These are phyloP conservation scores for Capricornis sumatraensis DNA, from an alignment of 2,113 vertebrate species.

Conservation along the genomic window DNA sequence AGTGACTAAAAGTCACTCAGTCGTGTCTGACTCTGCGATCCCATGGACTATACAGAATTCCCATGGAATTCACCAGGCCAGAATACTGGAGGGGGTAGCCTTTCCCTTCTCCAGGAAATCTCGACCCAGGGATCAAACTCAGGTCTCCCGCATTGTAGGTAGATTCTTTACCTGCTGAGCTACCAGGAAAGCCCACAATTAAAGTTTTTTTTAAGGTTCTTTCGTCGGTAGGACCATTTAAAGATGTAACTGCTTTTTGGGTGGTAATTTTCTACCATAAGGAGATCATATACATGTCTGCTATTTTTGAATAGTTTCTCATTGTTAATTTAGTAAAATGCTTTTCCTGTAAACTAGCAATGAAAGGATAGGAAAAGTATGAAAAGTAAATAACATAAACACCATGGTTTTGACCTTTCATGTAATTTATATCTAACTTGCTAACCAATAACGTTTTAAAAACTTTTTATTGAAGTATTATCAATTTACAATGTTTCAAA, in stretches of 20 bases:
- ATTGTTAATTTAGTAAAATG: slow-evolving; percentile 25
- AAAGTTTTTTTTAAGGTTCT: not conserved
- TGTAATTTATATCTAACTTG: not conserved
- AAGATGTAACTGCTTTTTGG: not conserved
- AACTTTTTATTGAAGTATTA: not conserved
- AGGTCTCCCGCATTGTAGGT: not conserved
- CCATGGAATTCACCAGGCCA: not conserved
- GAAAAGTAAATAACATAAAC: not conserved
- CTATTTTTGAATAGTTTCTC: not conserved
- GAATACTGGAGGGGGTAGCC: not conserved
- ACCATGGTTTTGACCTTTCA: not conserved
- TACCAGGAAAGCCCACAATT: not conserved
- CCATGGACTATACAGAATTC: not conserved
- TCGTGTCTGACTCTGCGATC: not conserved
- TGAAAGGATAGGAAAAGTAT: not conserved
- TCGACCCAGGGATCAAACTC: not conserved
- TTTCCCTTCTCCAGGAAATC: not conserved
- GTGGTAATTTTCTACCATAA: not conserved
- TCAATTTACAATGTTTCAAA: not conserved
- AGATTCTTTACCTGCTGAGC: not conserved
- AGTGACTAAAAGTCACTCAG: not conserved
- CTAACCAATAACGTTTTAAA: not conserved
- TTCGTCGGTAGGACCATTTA: not conserved
- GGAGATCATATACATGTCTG: not conserved
- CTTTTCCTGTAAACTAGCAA: not conserved